phyloP scores from a whole-genome alignment of 2,888 invertebrate species.

The Sphecodes monilicornis region DNA sequence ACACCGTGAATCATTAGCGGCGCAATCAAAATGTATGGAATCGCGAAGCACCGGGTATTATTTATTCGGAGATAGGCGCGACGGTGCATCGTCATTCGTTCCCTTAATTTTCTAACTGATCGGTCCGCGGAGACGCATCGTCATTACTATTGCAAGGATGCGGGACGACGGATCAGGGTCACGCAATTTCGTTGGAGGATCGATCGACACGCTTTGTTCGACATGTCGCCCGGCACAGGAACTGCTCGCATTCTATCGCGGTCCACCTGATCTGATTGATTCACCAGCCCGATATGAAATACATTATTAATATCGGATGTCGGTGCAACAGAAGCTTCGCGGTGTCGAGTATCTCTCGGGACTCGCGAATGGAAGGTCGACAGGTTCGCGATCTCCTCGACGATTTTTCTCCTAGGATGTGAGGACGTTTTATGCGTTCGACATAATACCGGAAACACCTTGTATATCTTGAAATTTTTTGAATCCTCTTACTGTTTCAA shows the following conservation, averaged over 20 bases:
- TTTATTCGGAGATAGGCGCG: not conserved
- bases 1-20: not conserved
- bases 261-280: conserved; percentile 51
- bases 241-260: conserved; percentile 19
- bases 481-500: not conserved
- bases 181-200: conserved; percentile 19
- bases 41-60: not conserved
- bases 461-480: not conserved
- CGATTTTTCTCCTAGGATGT: conserved; percentile 1
- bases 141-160: not conserved
- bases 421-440: not conserved
- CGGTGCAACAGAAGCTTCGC: conserved; percentile 21
- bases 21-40: conserved; percentile 2
- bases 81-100: not conserved
- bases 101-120: not conserved
- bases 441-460: not conserved
- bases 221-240: not conserved
- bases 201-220: conserved; percentile 29
- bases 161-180: not conserved
- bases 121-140: not conserved
- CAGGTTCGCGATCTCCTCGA: not conserved
- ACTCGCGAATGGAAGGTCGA: not conserved
- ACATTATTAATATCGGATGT: conserved; percentile 59
- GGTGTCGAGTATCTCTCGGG: conserved; percentile 36
- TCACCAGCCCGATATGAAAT: conserved; percentile 25